Conservation (phyloP, 2,797 vertebrate genomes). For the Helicolenus hilgendorfi region DNA sequence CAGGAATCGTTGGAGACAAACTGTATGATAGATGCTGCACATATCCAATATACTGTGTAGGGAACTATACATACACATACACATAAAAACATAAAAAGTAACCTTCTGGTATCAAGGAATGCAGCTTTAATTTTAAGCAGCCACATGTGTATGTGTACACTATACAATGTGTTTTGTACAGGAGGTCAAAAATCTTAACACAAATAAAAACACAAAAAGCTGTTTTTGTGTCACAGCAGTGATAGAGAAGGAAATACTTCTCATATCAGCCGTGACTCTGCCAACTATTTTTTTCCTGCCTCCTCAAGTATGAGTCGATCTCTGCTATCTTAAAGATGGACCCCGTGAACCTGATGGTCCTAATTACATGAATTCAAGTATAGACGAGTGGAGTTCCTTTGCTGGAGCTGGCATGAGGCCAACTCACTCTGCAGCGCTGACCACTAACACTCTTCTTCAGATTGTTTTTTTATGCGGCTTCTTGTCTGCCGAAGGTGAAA, state of each 20-base stretch:
- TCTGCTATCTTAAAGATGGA: slow-evolving; percentile 10
- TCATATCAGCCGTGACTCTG: neutral
- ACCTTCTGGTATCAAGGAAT: neutral
- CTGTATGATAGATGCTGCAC: neutral
- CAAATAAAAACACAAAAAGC: neutral
- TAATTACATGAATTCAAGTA: slow-evolving; percentile 12
- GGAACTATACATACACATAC: neutral
- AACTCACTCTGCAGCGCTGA: neutral
- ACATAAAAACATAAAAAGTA: neutral
- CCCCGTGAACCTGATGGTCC: neutral
- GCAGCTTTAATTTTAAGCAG: neutral
- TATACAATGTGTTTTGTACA: neutral
- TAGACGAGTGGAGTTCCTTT: neutral
- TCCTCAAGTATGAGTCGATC: slow-evolving; percentile 1
- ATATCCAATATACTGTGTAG: neutral
- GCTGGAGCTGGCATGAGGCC: neutral
- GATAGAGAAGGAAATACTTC: neutral
- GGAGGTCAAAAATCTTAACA: neutral
- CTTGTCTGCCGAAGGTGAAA: neutral
- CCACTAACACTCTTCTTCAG: neutral
- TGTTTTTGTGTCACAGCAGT: neutral
- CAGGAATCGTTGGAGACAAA: neutral
- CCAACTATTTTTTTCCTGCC: neutral
- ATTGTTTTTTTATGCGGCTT: neutral
- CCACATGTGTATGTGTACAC: neutral